phyloP scores from a whole-genome alignment of 2,113 vertebrate species.

The Tonatia bakeri region DNA sequence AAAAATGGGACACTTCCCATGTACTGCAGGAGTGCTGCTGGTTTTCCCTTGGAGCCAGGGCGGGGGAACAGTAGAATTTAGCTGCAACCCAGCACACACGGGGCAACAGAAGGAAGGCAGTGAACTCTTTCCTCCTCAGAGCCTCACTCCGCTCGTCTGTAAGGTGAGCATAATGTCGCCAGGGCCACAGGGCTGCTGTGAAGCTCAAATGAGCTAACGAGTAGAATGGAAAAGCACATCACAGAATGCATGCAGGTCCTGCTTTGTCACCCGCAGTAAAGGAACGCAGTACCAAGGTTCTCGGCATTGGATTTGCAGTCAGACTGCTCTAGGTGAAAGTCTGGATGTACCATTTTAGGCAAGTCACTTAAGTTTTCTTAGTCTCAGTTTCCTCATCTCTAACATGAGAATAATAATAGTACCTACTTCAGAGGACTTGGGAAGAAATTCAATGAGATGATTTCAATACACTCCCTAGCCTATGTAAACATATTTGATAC shows the following conservation, averaged over 20 bases:
- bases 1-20: neutral
- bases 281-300: neutral
- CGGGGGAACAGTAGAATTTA: neutral
- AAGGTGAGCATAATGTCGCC: neutral
- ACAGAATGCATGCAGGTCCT: neutral
- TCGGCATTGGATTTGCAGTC: neutral
- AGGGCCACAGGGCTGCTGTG: neutral
- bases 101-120: neutral
- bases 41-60: neutral
- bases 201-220: neutral
- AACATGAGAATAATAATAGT: neutral
- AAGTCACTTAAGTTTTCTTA: neutral
- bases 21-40: neutral
- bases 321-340: neutral
- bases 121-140: neutral
- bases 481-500: neutral
- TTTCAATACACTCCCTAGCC: neutral
- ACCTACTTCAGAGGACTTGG: neutral
- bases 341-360: neutral
- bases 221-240: neutral
- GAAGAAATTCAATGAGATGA: neutral
- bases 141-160: neutral
- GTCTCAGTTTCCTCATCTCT: neutral
- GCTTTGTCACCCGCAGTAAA: neutral
- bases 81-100: neutral